phyloP scores from a whole-genome alignment of 1,140 invertebrate genomes.

The Plectrocnemia conspersa region DNA sequence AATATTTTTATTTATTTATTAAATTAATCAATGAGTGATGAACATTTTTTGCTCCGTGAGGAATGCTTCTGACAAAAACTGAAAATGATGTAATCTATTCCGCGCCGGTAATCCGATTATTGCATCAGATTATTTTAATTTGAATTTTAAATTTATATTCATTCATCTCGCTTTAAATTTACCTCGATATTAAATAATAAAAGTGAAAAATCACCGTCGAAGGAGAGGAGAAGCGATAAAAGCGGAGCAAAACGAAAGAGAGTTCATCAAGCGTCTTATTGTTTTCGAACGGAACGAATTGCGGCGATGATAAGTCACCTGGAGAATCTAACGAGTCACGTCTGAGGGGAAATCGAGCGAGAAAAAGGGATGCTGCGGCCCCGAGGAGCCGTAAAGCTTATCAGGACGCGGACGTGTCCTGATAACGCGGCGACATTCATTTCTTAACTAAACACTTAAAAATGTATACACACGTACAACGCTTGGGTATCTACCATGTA shows the following conservation, averaged over 20 bases:
- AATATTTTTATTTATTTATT: no score
- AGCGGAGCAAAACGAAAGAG: background rate
- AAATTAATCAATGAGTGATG: no score
- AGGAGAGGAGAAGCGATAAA: background rate
- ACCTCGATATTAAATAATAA: no score
- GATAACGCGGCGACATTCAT: slow-evolving; percentile 23
- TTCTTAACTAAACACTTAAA: slow-evolving; percentile 23
- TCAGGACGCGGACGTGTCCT: slow-evolving; percentile 22
- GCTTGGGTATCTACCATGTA: no score
- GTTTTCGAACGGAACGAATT: background rate
- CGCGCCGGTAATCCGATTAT: no score
- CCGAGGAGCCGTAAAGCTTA: slow-evolving; percentile 19
- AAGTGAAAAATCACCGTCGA: background rate
- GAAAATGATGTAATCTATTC: no score
- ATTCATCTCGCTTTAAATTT: no score
- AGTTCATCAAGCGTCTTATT: background rate
- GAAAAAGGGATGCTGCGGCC: background rate
- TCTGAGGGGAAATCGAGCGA: slow-evolving; percentile 1
- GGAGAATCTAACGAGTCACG: slow-evolving; percentile 5
- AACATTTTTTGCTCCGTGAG: no score
- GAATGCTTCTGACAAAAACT: no score
- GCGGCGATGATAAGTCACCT: slow-evolving; percentile 1
- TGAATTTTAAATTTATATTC: no score
- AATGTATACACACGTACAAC: slow-evolving; percentile 9
- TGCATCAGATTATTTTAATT: no score